Evolutionary conservation across 2,888 invertebrate species (phyloP), one percentile per base, ranked within the genome.

Genomic region (Meliscaeva auricollis): DNA sequence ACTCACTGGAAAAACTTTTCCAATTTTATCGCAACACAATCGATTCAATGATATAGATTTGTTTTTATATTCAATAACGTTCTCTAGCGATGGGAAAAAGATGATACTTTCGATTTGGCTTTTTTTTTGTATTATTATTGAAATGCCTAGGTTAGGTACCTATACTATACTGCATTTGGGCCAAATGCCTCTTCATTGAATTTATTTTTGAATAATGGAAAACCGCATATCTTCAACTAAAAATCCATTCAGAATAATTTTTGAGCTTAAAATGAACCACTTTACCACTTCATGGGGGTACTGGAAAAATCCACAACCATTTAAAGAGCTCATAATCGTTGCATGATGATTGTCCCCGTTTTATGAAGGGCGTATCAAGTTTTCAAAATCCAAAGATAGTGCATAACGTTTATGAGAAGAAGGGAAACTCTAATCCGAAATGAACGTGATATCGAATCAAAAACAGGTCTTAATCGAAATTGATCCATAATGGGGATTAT

Each of bases 401-500:
- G 60, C 69, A 83, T 50, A 11, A 38, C n/a, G n/a, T n/a, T n/a
- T n/a, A n/a, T n/a, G 26, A 26, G 4, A 73, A 83, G 70, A 66
- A 50, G 60, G 66, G 84, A 84, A 60, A 66, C 62, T 76, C 76
- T 81, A 85, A 85, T 81, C 85, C 85, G 72, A 73, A 26, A 2
- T 4, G 26, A 26, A 77, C 85, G 81, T 85, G 85, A 81, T 85
- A 81, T 85, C 76, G 85, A 76, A 85, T 81, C 85, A 68, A 66
- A 85, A 85, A 85, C 81, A 76, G 50, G 85, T 81, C 81, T 85
- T 81, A 85, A 81, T 81, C 85, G 81, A 81, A 85, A 85, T 85
- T 81, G 85, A 85, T 85, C 85, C 81, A 76, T n/a, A n/a, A n/a
- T 32, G 11, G 85, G 85, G 81, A 85, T 81, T 84, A 80, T 84